Base-by-base conservation (phyloP, 1,140 invertebrate species). In the Bombus sylvicola region DNA sequence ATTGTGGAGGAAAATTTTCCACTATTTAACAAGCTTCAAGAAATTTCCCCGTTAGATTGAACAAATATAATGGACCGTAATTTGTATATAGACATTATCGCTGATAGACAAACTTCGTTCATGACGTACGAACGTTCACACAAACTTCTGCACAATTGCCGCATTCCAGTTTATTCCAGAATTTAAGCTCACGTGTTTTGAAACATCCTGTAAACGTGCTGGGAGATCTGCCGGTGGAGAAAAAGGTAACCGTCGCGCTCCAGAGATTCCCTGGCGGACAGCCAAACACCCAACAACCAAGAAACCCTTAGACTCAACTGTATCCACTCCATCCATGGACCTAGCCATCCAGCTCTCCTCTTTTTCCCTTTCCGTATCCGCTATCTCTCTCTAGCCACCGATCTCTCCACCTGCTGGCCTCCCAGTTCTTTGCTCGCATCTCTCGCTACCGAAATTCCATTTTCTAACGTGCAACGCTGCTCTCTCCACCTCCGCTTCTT, bases 281-380 rank as follows among this genome's bases (percentile, higher is more conserved):
- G 92, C 92, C 92, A 92, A 93, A 93, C 89, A 88, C 85, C 90
- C 92, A 92, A 92, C 91, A 92, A 92, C 92, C 85, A 91, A 92
- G 91, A 92, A 93, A 92, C 85, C 88, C 88, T 92, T 84, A 86
- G 91, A 91, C 86, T 92, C 88, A 82, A 88, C 87, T 91, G 80
- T 91, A 92, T 85, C 86, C 87, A 89, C 88, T 88, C 89, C 86
- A 87, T 87, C 86, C 88, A 89, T 68, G 81, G 86, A 88, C 81
- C 80, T 80, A 83, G 81, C 84, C 84, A 88, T 88, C 88, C 76
- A 85, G 68, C 31, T 25, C 85, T 85, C 73, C 78, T 86, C 77
- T 89, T 82, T 80, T 88, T 83, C 88, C 66, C 88, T 53, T 69
- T 73, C 78, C 79, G 39, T 73, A 73, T 80, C 81, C 15, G 59